Conservation (phyloP, 2,113 vertebrate genomes). For the Petrocephalus zakoni region DNA sequence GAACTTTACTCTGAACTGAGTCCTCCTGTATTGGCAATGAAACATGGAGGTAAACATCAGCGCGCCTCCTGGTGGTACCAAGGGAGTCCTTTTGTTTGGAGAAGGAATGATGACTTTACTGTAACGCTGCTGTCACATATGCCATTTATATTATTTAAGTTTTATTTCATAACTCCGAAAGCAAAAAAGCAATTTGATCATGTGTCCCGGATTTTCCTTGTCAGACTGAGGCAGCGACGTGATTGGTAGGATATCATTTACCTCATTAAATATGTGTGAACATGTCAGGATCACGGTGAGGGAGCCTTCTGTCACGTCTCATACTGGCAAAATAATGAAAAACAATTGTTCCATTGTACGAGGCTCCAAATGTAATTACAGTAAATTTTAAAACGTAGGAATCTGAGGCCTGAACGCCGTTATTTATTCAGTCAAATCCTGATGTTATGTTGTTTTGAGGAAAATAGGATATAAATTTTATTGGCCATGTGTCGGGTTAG, state of each 20-base stretch:
- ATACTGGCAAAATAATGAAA: background rate
- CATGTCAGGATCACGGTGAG: slow-evolving; percentile 28
- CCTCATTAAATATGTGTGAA: slow-evolving; percentile 49
- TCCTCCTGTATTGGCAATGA: background rate
- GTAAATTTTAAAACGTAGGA: slow-evolving; percentile 2
- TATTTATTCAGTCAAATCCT: slow-evolving; percentile 1
- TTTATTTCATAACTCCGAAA: slow-evolving; percentile 32
- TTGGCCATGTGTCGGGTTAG: background rate
- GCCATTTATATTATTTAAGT: background rate
- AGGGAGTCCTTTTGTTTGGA: background rate
- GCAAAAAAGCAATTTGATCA: slow-evolving; percentile 35
- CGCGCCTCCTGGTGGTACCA: background rate
- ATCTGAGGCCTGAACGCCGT: background rate
- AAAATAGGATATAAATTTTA: background rate
- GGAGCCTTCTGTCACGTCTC: slow-evolving; percentile 29
- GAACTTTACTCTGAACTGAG: background rate
- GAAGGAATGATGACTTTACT: background rate
- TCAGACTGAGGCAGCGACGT: slow-evolving; percentile 31
- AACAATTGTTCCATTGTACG: background rate
- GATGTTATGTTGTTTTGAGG: background rate
- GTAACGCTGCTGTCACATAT: background rate
- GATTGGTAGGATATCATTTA: slow-evolving; percentile 47
- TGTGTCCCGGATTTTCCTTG: slow-evolving; percentile 31
- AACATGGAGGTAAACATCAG: background rate
- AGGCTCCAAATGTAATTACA: background rate